Conservation (phyloP, 1,140 invertebrate genomes). For the Trissolcus basalis region DNA sequence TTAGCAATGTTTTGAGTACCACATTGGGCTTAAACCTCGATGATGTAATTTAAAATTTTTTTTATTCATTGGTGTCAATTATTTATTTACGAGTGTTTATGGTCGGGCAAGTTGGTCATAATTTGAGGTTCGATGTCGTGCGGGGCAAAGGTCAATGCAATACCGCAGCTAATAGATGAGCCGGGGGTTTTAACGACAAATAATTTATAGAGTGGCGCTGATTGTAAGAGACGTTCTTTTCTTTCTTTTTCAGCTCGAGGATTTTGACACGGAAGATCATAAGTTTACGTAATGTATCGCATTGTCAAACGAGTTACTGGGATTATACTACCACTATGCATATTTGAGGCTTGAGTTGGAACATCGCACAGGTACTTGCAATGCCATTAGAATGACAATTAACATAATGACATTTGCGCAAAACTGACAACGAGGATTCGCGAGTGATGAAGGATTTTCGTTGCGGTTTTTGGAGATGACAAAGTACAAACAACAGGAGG, state of each 20-base stretch:
- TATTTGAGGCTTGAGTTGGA: conserved; percentile 52
- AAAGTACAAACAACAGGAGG: neutral
- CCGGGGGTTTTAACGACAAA: too few species aligned
- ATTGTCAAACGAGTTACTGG: conserved; percentile 45
- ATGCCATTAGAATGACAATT: neutral
- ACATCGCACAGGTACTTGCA: conserved; percentile 34
- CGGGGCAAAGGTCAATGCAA: neutral
- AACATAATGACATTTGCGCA: conserved; percentile 20
- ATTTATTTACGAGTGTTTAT: too few species aligned
- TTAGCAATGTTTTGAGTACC: too few species aligned
- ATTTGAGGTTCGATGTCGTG: too few species aligned
- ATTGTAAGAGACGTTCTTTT: conserved; percentile 15
- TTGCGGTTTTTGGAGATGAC: neutral
- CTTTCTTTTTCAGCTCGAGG: conserved; percentile 35
- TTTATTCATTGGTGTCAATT: too few species aligned
- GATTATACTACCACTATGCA: conserved; percentile 50
- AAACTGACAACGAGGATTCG: too few species aligned
- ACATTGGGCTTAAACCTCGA: too few species aligned
- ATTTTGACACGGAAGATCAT: conserved; percentile 34
- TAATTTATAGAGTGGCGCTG: conserved; percentile 1
- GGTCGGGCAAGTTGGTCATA: too few species aligned
- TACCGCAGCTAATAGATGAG: too few species aligned
- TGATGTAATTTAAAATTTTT: too few species aligned
- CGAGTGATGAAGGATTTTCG: neutral
- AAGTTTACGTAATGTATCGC: conserved; percentile 45